Conservation (phyloP, 2,113 vertebrate genomes). For the Aepyceros melampus region DNA sequence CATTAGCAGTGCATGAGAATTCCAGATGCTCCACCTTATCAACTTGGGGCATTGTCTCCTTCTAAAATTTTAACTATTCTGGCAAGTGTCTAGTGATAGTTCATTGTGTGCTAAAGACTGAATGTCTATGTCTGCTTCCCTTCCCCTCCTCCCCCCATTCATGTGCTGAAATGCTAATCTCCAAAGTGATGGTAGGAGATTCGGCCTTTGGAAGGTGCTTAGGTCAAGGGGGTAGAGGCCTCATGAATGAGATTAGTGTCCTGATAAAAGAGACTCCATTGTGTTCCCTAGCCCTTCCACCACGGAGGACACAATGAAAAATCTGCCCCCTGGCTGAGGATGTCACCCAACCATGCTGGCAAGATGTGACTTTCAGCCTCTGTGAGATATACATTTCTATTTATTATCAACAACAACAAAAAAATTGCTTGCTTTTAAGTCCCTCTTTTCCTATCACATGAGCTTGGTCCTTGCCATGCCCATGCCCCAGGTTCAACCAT, state of each 20-base stretch:
- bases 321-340: background rate
- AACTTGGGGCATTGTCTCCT: background rate
- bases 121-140: background rate
- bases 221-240: background rate
- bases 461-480: background rate
- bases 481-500: background rate
- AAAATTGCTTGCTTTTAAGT: background rate
- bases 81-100: background rate
- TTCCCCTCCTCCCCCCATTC: background rate
- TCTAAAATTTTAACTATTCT: background rate
- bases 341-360: background rate
- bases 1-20: background rate
- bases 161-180: background rate
- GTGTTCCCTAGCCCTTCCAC: background rate
- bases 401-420: background rate
- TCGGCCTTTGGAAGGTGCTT: background rate
- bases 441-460: background rate
- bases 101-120: background rate
- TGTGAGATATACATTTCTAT: background rate
- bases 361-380: background rate
- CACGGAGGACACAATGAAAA: background rate
- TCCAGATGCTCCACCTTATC: background rate
- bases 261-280: background rate
- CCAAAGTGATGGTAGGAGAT: background rate
- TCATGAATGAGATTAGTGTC: background rate